A percentile compares a stretch with the other conserved stretches of the same genome.
These are phyloP conservation scores for Stylophora pistillata DNA, from an alignment of 64 coral and sea anemone genomes.

Conservation along the genomic window DNA sequence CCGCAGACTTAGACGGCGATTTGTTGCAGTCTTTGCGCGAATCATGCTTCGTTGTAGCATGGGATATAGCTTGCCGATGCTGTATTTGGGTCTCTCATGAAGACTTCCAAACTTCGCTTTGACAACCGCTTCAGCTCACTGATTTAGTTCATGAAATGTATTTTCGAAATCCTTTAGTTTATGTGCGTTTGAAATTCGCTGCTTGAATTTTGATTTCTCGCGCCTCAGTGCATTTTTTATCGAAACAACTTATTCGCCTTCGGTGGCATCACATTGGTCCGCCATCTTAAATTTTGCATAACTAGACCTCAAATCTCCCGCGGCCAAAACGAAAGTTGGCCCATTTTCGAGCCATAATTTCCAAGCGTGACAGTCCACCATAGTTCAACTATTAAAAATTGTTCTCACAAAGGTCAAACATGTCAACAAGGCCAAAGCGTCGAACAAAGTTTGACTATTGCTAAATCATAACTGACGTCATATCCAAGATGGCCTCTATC, in stretches of 20 bases:
- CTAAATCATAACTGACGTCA: no score
- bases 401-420: no score
- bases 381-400: no score
- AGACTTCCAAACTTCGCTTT: no score
- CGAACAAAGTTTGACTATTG: no score
- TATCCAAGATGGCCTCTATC: no score
- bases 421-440: no score
- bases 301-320: neutral
- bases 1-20: constrained; percentile 34
- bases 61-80: constrained; percentile 29
- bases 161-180: constrained; percentile 29
- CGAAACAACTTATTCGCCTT: neutral
- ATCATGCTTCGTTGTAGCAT: constrained; percentile 56
- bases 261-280: neutral
- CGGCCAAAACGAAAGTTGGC: no score
- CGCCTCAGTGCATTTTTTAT: neutral
- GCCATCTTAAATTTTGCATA: constrained; percentile 17
- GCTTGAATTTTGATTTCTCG: neutral
- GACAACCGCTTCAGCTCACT: constrained; percentile 2
- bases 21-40: constrained; percentile 9
- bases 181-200: constrained; percentile 20
- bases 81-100: constrained; percentile 35
- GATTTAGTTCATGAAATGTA: constrained; percentile 39
- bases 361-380: no score
- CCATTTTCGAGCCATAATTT: no score